A percentile compares a stretch with the other conserved stretches of the same genome.
phyloP scores from a whole-genome alignment of 2,888 invertebrate species.

The Yponomeuta sedellus region DNA sequence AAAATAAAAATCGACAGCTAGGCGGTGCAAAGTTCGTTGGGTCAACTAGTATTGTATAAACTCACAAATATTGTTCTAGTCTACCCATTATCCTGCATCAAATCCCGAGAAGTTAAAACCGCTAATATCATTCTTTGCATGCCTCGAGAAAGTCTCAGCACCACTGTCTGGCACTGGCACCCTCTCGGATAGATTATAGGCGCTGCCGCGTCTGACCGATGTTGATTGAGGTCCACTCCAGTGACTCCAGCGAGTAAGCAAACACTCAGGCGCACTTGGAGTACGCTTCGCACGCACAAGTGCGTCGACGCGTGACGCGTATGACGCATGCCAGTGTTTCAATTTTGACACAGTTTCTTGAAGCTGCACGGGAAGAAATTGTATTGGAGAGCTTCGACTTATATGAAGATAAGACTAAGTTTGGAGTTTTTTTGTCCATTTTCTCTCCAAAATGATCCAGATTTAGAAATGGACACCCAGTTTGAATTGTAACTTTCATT shows the following conservation, averaged over 20 bases:
- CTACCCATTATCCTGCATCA: no score
- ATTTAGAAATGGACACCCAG: no score
- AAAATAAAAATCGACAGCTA: no score
- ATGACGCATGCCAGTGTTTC: constrained; percentile 16
- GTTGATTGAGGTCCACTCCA: constrained; percentile 31
- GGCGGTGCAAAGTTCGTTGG: no score
- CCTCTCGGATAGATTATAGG: background rate
- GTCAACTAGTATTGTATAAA: no score
- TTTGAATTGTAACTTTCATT: no score
- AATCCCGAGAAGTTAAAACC: no score
- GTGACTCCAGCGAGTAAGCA: constrained; percentile 44
- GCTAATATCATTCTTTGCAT: background rate
- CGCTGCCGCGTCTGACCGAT: constrained; percentile 42
- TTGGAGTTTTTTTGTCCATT: no score
- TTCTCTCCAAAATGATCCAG: no score
- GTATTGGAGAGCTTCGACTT: background rate
- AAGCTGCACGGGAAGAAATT: background rate
- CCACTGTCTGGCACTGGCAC: background rate
- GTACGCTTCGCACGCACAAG: background rate
- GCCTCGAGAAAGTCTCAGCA: background rate
- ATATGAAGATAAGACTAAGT: no score
- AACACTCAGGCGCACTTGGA: constrained; percentile 35
- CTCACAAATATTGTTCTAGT: no score
- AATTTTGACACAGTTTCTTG: constrained; percentile 14
- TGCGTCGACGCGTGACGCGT: constrained; percentile 21